Evolutionary conservation across 2,113 vertebrate species (phyloP), one percentile per base, ranked within the genome.

Genomic region (Hippocampus zosterae): DNA sequence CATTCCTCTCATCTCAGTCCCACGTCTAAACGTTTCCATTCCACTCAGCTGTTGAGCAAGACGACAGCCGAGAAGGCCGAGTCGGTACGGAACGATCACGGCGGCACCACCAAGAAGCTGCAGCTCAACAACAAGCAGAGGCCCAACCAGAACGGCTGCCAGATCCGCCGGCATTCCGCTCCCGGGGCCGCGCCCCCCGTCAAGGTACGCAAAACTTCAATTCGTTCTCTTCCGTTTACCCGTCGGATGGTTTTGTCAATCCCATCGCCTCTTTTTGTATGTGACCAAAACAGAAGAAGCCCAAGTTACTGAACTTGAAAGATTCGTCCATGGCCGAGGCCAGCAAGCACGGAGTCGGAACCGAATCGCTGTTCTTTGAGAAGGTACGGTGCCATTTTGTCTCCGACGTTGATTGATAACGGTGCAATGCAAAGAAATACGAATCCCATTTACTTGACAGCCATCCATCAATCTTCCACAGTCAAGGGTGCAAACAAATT

Each of bases 51-150:
- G 77, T 85, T 99, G 55, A 95, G 92, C 82, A 99, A 99, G 90
- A 99, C 97, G 41, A 96, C 95, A 16, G 98, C 97, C 1, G 97
- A 99, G 87, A 98, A 98, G 78, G 97, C 95, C 0, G 98, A 99
- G 73, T 95, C 98, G 0, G 97, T 99, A 65, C 92, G 95, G 74
- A 99, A 99, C 18, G 98, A 99, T 85, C 98, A 98, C 0, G 96
- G 97, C 1, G 95, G 94, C 23, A 98, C 98, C 0, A 93, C 97
- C 80, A 99, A 98, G 85, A 99, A 98, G 80, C 94, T 96, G 12
- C 96, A 96, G 82, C 90, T 99, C 69, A 98, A 97, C 91, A 98
- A 96, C 87, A 98, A 96, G 3, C 96, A 98, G 84, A 92, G 98
- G 84, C 95, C 94, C 85, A 99, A 90, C 87, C 98, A 99, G 90